Evolutionary conservation across 2,888 invertebrate genomes (phyloP), one percentile per base, ranked within the genome.

Genomic region (Leptinotarsa rubiginosa): DNA sequence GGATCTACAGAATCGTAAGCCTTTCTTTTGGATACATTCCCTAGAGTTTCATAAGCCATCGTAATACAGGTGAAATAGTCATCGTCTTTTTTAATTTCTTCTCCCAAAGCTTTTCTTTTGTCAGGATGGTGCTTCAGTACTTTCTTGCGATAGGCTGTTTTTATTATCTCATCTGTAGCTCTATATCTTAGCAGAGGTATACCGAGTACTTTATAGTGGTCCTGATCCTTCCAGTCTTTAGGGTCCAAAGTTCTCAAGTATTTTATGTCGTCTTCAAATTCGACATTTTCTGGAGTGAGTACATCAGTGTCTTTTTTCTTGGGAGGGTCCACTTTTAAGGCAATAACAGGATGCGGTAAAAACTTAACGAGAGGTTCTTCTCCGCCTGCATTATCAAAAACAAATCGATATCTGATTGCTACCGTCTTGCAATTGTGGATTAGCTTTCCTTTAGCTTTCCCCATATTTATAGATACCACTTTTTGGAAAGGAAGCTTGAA

Each of bases 31-130:
- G 91, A 88, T 15, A 94, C 91, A 80, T 93, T 95, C 0, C 97
- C 97, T 71, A 95, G 87, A 73, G 93, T 96, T 89, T 99, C 98
- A 89, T 97, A 97, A 10, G 98, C 98, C 90, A 96, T 96, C 1
- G 98, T 99, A 82, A 99, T 99, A 87, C 99, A 99, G 0, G 98
- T 97, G 88, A 99, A 99, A 88, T 99, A 99, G 89, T 99, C 99
- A 83, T 97, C 96, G 82, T 98, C 97, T 4, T 93, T 92, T 77
- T 93, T 92, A 49, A 97, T 92, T 80, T 96, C 95, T 87, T 97
- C 96, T 3, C 97, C 97, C 85, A 93, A 91, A 4, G 94, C 95
- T 90, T 96, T 95, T 82, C 99, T 92, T 88, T 99, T 99, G 87
- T 99, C 99, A 0, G 99, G 99, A 89, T 99, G 99, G 87, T 99